Base-by-base conservation (phyloP, 53 echinoderm and acorn worm species). In the Arbacia lixula region DNA sequence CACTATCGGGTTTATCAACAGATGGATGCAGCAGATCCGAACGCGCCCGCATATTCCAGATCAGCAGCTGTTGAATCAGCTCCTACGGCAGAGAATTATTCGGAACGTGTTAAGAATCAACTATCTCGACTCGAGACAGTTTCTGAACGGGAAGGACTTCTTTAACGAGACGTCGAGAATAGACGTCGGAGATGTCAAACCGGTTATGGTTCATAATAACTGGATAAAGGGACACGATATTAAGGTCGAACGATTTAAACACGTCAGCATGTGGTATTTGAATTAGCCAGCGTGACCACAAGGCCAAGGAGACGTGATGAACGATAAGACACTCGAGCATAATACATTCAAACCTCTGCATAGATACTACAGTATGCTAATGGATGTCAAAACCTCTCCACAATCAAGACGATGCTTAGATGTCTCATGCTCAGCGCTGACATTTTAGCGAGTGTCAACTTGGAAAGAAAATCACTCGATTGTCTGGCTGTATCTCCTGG, bases 171-270 rank as follows among this genome's bases (percentile, higher is more conserved):
- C 71, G 16, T 89, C 84, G 89, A 36, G 86, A 16, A 76, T 19
- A 60, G 51, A 89, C 36, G 57, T 72, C 29, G 20, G 33, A 2
- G 85, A 87, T 24, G 42, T 89, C 10, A 57, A 57, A 4, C 82
- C 88, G 3, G 84, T 87, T 33, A 84, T 93, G 21, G 84, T 93
- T 20, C 93, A 93, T 38, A 93, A 93, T 56, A 93, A 93, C 58
- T 93, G 89, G 89, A 84, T 89, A 27, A 37, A 86, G 14, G 93
- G 93, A 36, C 89, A 93, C 57, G 93, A 93, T 83, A 30, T 77
- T 2, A 93, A 93, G 43, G 76, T 89, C 14, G 41, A 93, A 53
- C 38, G 93, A 37, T 93, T 93, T 38, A 83, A 78, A 32, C 84
- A 93, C 21, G 34, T 43, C n/a, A 76, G 76, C 24, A 83, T 91